A percentile compares a stretch with the other conserved stretches of the same genome.
These are phyloP conservation scores for Carassius auratus DNA, from an alignment of 2,113 vertebrate genomes.

Conservation along the genomic window DNA sequence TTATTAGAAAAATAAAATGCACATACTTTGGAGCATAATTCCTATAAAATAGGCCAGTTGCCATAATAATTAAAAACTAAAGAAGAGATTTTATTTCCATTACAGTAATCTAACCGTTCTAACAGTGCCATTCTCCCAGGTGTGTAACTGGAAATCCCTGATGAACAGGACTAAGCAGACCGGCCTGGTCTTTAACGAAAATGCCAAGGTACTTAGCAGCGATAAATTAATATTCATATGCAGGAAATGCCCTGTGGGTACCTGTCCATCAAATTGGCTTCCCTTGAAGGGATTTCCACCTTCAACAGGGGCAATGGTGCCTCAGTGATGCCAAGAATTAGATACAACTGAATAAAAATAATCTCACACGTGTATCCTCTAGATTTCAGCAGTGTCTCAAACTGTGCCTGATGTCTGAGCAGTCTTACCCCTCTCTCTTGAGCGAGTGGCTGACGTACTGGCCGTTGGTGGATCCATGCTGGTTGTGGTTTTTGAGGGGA, in stretches of 20 bases:
- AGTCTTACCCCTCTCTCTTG: constrained; percentile 91
- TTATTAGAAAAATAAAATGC: not conserved
- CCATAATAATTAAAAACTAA: constrained; percentile 60
- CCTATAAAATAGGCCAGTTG: not conserved
- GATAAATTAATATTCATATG: constrained; percentile 69
- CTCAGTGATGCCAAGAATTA: constrained; percentile 55
- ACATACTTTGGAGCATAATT: not conserved
- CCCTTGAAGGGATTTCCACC: constrained; percentile 2
- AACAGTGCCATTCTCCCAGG: constrained; percentile 63
- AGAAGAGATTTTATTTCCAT: constrained; percentile 57
- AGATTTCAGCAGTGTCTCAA: not conserved
- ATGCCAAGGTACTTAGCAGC: constrained; percentile 67
- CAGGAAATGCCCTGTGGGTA: constrained; percentile 61
- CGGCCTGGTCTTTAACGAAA: constrained; percentile 64
- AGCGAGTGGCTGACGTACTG: constrained; percentile 89
- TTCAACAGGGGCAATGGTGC: constrained; percentile 58
- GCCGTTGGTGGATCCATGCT: constrained; percentile 93
- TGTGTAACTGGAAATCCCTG: constrained; percentile 59
- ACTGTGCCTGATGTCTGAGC: not conserved
- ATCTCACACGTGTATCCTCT: too few relatives aligned
- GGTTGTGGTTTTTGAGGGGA: constrained; percentile 90
- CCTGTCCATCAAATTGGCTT: constrained; percentile 61
- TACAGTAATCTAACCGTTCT: constrained; percentile 56
- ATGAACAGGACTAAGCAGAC: constrained; percentile 51
- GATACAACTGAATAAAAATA: not conserved